Evolutionary conservation across 2,888 invertebrate genomes (phyloP), one percentile per base, ranked within the genome.

Genomic region (Sthenelais limicola): DNA sequence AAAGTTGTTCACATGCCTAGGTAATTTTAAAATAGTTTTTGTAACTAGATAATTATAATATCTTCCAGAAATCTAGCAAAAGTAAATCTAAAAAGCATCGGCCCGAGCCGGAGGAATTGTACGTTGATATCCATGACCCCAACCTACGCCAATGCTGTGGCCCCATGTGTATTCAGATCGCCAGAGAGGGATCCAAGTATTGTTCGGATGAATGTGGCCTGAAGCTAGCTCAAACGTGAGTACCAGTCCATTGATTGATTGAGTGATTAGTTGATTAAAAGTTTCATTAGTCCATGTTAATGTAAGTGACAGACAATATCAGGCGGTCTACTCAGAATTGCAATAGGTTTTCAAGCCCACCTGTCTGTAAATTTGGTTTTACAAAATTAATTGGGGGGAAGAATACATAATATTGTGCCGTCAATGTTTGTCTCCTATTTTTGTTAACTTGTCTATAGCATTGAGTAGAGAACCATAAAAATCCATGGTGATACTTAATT

Each of bases 71-170:
- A 21, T 43, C 35, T 33, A 54, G 28, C 30, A 48, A 38, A 26
- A 26, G 32, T 1, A 47, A 68, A 24, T 15, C 33, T 30, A 68
- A 33, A 33, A 68, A 49, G 58, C 68, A 68, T 15, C 35, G 62
- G 1, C 1, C 4, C 2, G 62, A 62, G 35, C 5, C 51, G 47
- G 56, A 77, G 74, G 71, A 72, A 69, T n/a, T 76, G 74, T 28
- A 35, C 56, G 32, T 79, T 43, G 84, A 83, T 26, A 84, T 83
- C 3, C 77, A 81, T 32, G 80, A 82, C 26, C 90, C 93, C 0
- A n/a, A n/a, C n/a, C n/a, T n/a, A n/a, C 89, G 93, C 47, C 98
- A 98, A 83, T 99, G 98, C 87, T 94, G 93, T 84, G 98, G 98
- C 0, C 97, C 97, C 0, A 92, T 92, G 70, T 99, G 99, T 87